These are phyloP conservation scores for Sarcoramphus papa DNA, from an alignment of 2,797 vertebrate species.

Conservation along the genomic window DNA sequence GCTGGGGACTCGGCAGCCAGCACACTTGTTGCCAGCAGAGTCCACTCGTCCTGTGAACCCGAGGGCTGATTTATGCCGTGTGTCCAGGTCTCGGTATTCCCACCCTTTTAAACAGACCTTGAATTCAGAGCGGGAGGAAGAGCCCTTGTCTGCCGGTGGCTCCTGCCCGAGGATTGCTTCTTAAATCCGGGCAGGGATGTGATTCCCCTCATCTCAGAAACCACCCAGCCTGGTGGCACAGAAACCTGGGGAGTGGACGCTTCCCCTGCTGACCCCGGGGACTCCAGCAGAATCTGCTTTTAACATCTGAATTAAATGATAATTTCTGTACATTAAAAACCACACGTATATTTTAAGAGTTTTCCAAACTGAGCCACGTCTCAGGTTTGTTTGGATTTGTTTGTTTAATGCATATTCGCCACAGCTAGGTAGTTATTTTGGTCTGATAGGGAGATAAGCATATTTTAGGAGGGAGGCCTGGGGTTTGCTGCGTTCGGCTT, in stretches of 20 bases:
- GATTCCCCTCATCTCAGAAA: neutral
- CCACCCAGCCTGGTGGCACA: neutral
- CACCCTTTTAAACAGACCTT: neutral
- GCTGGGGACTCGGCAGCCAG: neutral
- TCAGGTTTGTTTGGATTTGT: neutral
- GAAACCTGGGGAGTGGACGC: neutral
- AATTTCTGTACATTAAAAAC: neutral
- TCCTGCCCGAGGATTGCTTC: neutral
- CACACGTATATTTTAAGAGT: neutral
- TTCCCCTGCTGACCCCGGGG: neutral
- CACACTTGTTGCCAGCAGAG: neutral
- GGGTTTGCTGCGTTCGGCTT: neutral
- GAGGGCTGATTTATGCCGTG: neutral
- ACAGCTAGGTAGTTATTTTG: neutral
- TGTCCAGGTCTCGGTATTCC: neutral
- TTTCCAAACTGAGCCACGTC: neutral
- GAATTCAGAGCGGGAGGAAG: neutral
- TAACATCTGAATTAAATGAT: fast-evolving
- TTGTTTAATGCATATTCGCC: neutral
- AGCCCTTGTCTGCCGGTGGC: neutral
- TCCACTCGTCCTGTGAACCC: neutral
- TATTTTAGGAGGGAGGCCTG: neutral
- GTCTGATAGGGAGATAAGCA: neutral
- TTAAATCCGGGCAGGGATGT: neutral
- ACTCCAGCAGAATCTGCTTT: neutral